Base-by-base conservation (phyloP, 2,888 invertebrate genomes). In the Sinodicranocentrus sp. region DNA sequence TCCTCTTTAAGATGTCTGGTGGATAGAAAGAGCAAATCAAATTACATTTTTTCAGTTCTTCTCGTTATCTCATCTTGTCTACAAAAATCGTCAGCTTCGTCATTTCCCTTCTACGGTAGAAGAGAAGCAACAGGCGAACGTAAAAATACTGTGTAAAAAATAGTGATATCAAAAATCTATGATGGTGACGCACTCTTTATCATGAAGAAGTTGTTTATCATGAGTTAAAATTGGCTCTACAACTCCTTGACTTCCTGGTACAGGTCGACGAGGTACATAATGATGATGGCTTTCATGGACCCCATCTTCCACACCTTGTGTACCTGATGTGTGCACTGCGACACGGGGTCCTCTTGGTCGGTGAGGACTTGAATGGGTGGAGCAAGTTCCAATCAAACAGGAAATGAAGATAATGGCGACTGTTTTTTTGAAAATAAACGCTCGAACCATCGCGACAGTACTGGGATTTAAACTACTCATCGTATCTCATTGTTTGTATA, bases 1-100 rank as follows among this genome's bases (percentile, higher is more conserved):
- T 96, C 96, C 90, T 96, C 95, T 89, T 94, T 94, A 85, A 96
- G 93, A 90, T 95, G 96, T 87, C 96, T 96, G 91, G 15, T 71
- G 19, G 80, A 73, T 57, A 82, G 90, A 90, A 84, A 84, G 63
- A 77, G 54, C 63, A 71, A 80, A 82, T 73, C 65, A 73, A 73
- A 82, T 82, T 82, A 82, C 63, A 54, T 65, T 80, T 72, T 73
- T 73, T 80, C 63, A 72, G 71, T 80, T 80, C 79, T 80, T 54
- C 65, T 76, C 67, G 76, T 68, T 68, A 71, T 33, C 71, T 70
- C 79, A 48, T 13, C 19, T 59, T 28, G n/a, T 59, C 57, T 68
- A 28, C 15, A 48, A 48, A 48, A 3, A n/a, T 44, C 59, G 19
- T 10, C n/a, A n/a, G n/a, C n/a, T n/a, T n/a, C n/a, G n/a, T n/a